These are phyloP conservation scores for Sipha flava DNA, from an alignment of 1,140 invertebrate species.

Conservation along the genomic window DNA sequence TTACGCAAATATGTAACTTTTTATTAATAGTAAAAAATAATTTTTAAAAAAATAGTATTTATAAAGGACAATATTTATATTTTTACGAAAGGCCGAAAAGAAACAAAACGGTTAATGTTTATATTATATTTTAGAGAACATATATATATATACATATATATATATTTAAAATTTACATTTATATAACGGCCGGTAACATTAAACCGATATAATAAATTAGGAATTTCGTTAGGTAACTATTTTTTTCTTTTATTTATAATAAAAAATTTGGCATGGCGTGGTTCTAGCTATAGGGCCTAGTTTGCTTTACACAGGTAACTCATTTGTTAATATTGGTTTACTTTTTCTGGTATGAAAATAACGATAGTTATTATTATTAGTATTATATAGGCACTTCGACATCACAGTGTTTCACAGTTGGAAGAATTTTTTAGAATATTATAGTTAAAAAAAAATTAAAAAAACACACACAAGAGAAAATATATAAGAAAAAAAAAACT, in stretches of 20 bases:
- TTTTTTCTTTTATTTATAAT: slow-evolving; percentile 23
- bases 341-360: background rate
- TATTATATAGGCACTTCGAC: slow-evolving; percentile 15
- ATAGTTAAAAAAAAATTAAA: background rate
- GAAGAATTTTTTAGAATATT: background rate
- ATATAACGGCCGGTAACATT: slow-evolving; percentile 26
- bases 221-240: slow-evolving; percentile 30
- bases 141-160: background rate
- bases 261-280: slow-evolving; percentile 15
- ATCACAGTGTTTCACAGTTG: background rate
- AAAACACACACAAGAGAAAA: background rate
- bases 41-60: background rate
- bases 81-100: background rate
- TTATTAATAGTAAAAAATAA: background rate
- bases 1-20: background rate
- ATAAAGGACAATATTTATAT: background rate
- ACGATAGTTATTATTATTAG: background rate
- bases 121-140: background rate
- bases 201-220: slow-evolving; percentile 29
- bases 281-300: background rate
- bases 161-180: slow-evolving; percentile 9
- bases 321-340: background rate
- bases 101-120: background rate
- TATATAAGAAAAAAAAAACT: background rate
- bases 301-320: slow-evolving; percentile 18